Base-by-base conservation (phyloP, 2,888 invertebrate species). In the Rotaria magnacalcarata region DNA sequence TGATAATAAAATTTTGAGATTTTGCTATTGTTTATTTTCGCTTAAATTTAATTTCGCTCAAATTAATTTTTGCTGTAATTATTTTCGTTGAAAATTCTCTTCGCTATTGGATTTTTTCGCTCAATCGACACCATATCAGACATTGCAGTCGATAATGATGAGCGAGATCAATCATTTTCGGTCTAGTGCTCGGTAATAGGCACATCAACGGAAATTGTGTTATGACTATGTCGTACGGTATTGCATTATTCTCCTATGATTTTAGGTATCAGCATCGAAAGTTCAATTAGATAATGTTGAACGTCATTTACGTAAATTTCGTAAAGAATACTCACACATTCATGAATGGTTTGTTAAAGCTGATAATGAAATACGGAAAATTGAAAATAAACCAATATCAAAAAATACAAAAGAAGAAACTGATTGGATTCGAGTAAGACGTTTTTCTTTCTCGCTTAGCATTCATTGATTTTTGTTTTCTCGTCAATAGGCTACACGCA, bases 351-450 rank as follows among this genome's bases (percentile, higher is more conserved):
- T 85, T 52, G 50, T 80, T n/a, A 86, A 86, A 85, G 60, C 85
- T 50, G 86, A 86, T 84, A 85, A 85, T 41, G 86, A 86, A 67
- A 52, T 86, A 14, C 74, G 80, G 41, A 86, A 86, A 85, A 86
- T 86, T 21, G 86, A 86, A 74, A 74, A 85, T 75, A 86, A 86
- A 84, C 86, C 75, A 52, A n/a, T 86, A 56, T 85, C 85, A 34
- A 86, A 86, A 80, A 86, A 86, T 60, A 85, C 54, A 7, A 74
- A 75, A 34, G 86, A 86, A 85, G 86, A 86, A 52, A 85, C 56
- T 24, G 86, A 86, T 52, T 86, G 86, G 86, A 86, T 86, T 47
- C 80, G 80, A 80, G 80, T 80, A 80, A 11, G 19, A 5, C 2
- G 0, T 5, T n/a, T 60, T n/a, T 10, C 27, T 34, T 34, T 34